Percentiles rank a stretch among this genome's conserved stretches.
These are phyloP conservation scores for Xylocopa sonorina DNA, from an alignment of 1,140 invertebrate genomes.

Conservation along the genomic window DNA sequence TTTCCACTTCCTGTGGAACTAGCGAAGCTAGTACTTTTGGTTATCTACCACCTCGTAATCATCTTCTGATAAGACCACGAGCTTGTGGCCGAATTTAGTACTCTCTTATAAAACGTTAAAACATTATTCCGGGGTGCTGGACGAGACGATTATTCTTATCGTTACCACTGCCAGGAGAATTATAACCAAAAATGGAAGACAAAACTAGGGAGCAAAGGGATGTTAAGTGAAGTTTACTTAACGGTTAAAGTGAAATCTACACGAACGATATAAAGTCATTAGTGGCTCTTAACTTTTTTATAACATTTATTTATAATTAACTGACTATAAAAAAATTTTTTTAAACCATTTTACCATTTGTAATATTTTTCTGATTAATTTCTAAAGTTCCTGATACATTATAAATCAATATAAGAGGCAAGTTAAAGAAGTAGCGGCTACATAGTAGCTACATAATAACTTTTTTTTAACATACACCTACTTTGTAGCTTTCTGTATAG, in stretches of 20 bases:
- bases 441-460: too few species aligned
- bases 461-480: too few species aligned
- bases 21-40: conserved; percentile 2
- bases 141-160: not conserved
- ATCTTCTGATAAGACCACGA: not conserved
- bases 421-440: too few species aligned
- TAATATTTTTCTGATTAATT: too few species aligned
- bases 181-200: not conserved
- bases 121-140: not conserved
- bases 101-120: not conserved
- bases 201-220: not conserved
- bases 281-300: too few species aligned
- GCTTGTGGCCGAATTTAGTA: not conserved
- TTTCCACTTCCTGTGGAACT: conserved; percentile 23
- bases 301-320: too few species aligned
- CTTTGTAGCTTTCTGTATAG: too few species aligned
- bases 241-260: not conserved
- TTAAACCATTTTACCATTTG: too few species aligned
- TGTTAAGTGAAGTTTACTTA: not conserved
- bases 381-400: too few species aligned
- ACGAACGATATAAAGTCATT: too few species aligned
- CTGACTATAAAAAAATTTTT: too few species aligned
- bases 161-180: not conserved
- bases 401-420: too few species aligned
- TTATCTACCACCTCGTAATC: conserved; percentile 20